Conservation (phyloP, 1,140 invertebrate species). For the Drosophila lowei region DNA sequence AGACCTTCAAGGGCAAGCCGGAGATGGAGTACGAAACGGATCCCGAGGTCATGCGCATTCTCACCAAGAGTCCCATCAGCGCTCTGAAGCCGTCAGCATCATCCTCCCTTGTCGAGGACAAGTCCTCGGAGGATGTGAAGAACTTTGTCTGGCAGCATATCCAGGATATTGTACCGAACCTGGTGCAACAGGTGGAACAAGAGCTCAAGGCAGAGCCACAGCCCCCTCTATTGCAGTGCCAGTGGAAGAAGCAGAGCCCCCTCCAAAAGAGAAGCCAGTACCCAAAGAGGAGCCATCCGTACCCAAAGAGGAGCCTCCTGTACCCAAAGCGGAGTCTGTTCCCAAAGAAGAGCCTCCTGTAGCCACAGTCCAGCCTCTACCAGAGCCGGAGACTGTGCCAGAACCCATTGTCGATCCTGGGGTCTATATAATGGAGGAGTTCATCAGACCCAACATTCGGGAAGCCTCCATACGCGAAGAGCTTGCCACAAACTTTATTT, state of each 20-base stretch:
- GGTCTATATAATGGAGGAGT: conserved; percentile 70
- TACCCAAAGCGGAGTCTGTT: too few species aligned
- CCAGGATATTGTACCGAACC: conserved; percentile 81
- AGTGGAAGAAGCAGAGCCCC: not conserved
- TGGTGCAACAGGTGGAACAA: conserved; percentile 83
- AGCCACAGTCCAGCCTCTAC: not conserved
- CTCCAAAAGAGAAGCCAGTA: not conserved
- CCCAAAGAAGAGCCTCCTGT: too few species aligned
- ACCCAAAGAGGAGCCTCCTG: too few species aligned
- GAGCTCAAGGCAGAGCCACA: conserved; percentile 57
- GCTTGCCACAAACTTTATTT: conserved; percentile 60
- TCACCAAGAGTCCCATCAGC: conserved; percentile 78
- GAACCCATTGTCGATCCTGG: conserved; percentile 51
- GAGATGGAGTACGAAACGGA: conserved; percentile 71
- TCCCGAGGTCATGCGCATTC: conserved; percentile 73
- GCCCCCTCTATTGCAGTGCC: not conserved
- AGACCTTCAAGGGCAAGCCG: conserved; percentile 59
- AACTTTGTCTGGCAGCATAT: conserved; percentile 83
- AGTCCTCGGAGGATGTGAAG: conserved; percentile 63
- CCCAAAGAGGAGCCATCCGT: too few species aligned
- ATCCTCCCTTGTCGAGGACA: conserved; percentile 16
- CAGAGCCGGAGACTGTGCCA: conserved; percentile 19
- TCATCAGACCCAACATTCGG: conserved; percentile 70
- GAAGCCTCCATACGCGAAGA: conserved; percentile 66
- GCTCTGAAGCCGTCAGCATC: conserved; percentile 24